Base-by-base conservation (phyloP, 2,888 invertebrate species). In the Cristatella mucedo region DNA sequence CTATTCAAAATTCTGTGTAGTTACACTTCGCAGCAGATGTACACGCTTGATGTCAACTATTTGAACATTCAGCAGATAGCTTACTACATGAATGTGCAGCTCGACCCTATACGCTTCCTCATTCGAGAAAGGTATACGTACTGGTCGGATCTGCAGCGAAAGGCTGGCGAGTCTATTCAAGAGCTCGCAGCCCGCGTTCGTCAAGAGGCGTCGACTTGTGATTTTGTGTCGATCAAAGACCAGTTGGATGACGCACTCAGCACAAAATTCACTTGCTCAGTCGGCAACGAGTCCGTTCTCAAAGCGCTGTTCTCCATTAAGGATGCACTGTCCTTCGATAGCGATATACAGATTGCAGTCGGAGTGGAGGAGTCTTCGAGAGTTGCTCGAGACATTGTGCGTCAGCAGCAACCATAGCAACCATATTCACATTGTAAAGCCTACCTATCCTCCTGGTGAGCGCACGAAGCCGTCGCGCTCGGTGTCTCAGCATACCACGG, bases 291-390 rank as follows among this genome's bases (percentile, higher is more conserved):
- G 30, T 38, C 44, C n/a, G 44, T 45, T 7, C 38, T 49, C 15
- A 45, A 45, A 31, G 45, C 45, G 11, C 21, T 45, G n/a, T 45
- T 45, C 44, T 40, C 48, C 21, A 22, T 45, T 29, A 45, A 45
- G 30, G 47, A 41, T 20, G 45, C 40, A 15, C 39, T 48, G 19
- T 22, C 24, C 15, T 48, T 45, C 21, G 36, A 30, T 21, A 19
- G 29, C 15, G 44, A 44, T 21, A 29, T 48, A 19, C 21, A 47
- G 24, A 29, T 49, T 11, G 48, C 47, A 16, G 22, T 38, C 31
- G 44, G 48, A 29, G 48, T 47, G 9, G 47, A 45, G 26, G 45
- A 46, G 21, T 47, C 47, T 5, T 47, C 44, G 4, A 44, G 33
- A 16, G 47, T 45, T 18, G 45, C 38, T n/a, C 47, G 48, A 38